Evolutionary conservation across 2,888 invertebrate genomes (phyloP), one percentile per base, ranked within the genome.

Genomic region (Patella pellucida): DNA sequence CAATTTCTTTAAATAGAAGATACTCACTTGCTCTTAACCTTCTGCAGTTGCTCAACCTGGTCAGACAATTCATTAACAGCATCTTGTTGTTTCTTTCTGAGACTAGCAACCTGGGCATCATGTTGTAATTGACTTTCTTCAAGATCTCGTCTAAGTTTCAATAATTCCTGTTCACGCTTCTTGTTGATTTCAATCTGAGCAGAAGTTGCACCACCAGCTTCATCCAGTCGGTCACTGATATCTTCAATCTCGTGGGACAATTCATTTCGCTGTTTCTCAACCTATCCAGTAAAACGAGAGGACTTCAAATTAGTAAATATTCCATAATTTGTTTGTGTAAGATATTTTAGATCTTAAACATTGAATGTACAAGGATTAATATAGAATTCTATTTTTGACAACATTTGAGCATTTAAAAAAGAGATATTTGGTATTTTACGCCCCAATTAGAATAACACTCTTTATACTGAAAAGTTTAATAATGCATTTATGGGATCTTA

Each of bases 51-150:
- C 93, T 99, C 99, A 92, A 99, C 96, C 93, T 99, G 98, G 93
- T 99, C 99, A 87, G 97, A 96, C 96, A 99, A 97, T 93, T 99
- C 99, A 88, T 96, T 95, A 88, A 98, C 97, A 91, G 97, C 95
- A 92, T 99, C 99, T 92, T 98, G 98, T 94, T 99, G 98, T 95
- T 99, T 99, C 95, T 99, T 99, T 93, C 98, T 96, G 90, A 99
- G 94, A 92, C 96, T 96, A 90, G 97, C 96, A 90, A 98, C 94
- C 85, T 97, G 96, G 81, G 96, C 95, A 93, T 99, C 99, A 92
- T 98, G 97, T 93, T 98, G 98, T 92, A 98, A 96, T 94, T 97
- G 97, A 92, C 97, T 94, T 92, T 99, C 98, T 92, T 99, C 99
- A 90, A 99, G 94, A 92, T 99, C 99, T 67, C 86, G 95, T 89